These are phyloP conservation scores for Tinamus major DNA, from an alignment of 2,797 vertebrate species.

Conservation along the genomic window DNA sequence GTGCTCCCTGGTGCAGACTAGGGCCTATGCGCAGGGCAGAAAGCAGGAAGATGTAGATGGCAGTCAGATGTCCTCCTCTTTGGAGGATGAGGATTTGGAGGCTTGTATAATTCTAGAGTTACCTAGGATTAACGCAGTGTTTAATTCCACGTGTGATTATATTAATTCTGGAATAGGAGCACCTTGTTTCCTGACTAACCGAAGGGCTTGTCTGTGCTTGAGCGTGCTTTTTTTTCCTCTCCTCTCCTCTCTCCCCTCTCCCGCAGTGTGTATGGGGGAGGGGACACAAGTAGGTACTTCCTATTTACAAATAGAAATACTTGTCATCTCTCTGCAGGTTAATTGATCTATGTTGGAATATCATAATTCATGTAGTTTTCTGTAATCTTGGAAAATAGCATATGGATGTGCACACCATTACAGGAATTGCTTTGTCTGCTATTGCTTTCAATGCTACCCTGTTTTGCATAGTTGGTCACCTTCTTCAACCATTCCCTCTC, in stretches of 20 bases:
- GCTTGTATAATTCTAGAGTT: not conserved
- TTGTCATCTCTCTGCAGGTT: constrained; percentile 24
- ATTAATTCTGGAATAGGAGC: not conserved
- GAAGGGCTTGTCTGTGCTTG: constrained; percentile 61
- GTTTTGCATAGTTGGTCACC: not conserved
- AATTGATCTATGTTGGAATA: constrained; percentile 14
- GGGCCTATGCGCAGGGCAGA: too few relatives aligned
- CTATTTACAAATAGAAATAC: constrained; percentile 50
- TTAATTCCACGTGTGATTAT: not conserved
- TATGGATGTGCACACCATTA: not conserved
- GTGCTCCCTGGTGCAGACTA: not conserved
- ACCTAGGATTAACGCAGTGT: not conserved
- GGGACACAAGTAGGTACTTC: constrained; percentile 24
- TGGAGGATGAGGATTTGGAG: not conserved
- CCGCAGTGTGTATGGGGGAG: not conserved
- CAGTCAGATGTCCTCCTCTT: not conserved
- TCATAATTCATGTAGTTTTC: not conserved
- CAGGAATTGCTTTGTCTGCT: not conserved
- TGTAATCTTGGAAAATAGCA: not conserved
- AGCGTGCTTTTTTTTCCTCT: not conserved
- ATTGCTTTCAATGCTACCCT: not conserved
- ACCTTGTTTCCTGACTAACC: constrained; percentile 34
- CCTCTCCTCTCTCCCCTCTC: constrained; percentile 29
- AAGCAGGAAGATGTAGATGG: accelerated
- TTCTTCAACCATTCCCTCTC: not conserved